Percentiles rank a stretch among this genome's conserved stretches.
Evolutionary conservation across 2,113 vertebrate genomes (phyloP).

Genomic region (Pelodiscus sinensis): DNA sequence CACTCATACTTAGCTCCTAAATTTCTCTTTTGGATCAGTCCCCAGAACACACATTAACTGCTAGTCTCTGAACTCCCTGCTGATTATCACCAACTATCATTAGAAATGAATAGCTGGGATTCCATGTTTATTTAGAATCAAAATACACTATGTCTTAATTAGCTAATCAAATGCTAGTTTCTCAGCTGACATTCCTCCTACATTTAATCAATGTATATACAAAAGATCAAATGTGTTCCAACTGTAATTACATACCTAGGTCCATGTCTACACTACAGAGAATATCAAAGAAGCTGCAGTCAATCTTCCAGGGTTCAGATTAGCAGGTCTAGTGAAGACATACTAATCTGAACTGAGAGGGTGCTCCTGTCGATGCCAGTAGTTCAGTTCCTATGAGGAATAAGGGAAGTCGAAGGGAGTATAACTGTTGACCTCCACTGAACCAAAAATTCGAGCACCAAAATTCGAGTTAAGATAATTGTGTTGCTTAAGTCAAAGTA

Average conservation of each 20-base stretch:
- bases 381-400: no score
- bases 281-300: no score
- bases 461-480: no score
- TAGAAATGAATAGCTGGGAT: background rate
- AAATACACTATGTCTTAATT: background rate
- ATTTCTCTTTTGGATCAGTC: background rate
- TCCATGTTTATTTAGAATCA: background rate
- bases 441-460: no score
- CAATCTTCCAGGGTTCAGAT: no score
- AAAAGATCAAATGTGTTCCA: background rate
- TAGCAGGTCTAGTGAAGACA: no score
- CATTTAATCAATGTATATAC: conserved; percentile 15
- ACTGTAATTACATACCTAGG: background rate
- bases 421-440: no score
- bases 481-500: no score
- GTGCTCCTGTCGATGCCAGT: no score
- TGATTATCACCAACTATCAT: background rate
- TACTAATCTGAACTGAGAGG: no score
- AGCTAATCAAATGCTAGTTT: background rate
- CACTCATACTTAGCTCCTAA: background rate
- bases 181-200: background rate
- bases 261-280: no score
- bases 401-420: no score
- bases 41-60: rapidly evolving
- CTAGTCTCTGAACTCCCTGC: rapidly evolving